These are phyloP conservation scores for Axea sp. DNA, from an alignment of 2,888 invertebrate species.

Conservation along the genomic window DNA sequence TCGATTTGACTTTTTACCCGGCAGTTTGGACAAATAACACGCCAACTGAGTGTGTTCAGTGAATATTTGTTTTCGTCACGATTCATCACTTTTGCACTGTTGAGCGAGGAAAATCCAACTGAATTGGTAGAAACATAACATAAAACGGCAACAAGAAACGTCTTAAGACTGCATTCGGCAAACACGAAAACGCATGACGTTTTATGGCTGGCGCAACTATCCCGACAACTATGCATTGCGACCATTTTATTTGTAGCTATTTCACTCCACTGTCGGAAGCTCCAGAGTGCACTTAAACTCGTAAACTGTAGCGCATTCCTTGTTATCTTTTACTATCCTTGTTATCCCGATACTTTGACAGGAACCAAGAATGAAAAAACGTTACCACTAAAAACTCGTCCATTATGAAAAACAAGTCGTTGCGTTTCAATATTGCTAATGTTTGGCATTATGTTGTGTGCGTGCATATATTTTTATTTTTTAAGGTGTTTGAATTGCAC, in stretches of 20 bases:
- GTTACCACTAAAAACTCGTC: conserved; percentile 39
- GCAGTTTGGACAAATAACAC: conserved; percentile 13
- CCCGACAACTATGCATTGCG: conserved; percentile 47
- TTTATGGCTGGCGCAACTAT: conserved; percentile 54
- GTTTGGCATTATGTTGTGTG: no score
- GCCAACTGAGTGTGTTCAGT: conserved; percentile 13
- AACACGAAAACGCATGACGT: conserved; percentile 51
- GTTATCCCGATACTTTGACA: conserved; percentile 53
- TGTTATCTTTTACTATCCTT: conserved; percentile 54
- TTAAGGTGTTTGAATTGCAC: no score
- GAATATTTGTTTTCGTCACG: conserved; percentile 41
- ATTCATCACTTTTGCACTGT: conserved; percentile 36
- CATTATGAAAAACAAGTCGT: no score
- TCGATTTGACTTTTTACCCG: conserved; percentile 32
- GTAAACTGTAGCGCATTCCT: conserved; percentile 51
- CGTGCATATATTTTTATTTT: no score
- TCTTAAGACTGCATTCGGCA: conserved; percentile 36
- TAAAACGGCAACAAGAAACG: conserved; percentile 44
- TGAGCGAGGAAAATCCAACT: conserved; percentile 17
- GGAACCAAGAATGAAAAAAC: conserved; percentile 47
- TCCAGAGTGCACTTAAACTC: conserved; percentile 51
- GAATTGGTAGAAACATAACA: conserved; percentile 33
- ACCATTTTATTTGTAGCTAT: conserved; percentile 51
- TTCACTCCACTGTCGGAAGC: conserved; percentile 41
- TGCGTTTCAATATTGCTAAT: no score